Base-by-base conservation (phyloP, 2,797 vertebrate genomes). In the Pachyuromys duprasi region DNA sequence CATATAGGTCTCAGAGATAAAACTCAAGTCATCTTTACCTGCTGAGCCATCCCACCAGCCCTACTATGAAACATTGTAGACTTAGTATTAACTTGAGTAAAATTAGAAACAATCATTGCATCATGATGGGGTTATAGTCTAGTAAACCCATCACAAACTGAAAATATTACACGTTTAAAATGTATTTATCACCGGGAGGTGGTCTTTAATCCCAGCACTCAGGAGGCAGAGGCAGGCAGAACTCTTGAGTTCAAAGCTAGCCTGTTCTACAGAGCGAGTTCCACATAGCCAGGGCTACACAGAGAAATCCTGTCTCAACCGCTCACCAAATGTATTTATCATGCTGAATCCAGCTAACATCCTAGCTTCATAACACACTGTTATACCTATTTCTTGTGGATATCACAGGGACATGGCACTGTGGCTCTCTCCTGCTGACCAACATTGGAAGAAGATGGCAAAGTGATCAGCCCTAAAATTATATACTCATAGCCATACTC, bases 31-130 rank as follows among this genome's bases (percentile, higher is more conserved):
- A 83, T 7, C 39, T 45, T 20, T 39, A 20, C 81, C 39, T 83
- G 60, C 60, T 65, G 26, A 83, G 81, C 26, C 28, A 31, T 45
- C 36, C 60, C 60, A 83, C 28, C 60, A 53, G 69, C 42, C 39
- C 55, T 63, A 49, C 9, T 74, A 42, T n/a, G 45, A 94, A 75
- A 94, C 55, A 78, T 69, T 95, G 74, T 86, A 82, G 53, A 55
- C 72, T 82, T 86, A 36, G 11, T 28, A 55, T n/a, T 33, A 26
- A 24, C 31, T n/a, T 86, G 45, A 26, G 45, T 86, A 42, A 70
- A 86, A 26, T n/a, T 36, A 69, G 31, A 69, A 69, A 69, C 31
- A 70, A 86, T 70, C 13, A 70, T 36, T 18, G 39, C 26, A 65
- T 33, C 17, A 45, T 2, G 1, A 11, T 65, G 36, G 28, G 24